A percentile compares a stretch with the other conserved stretches of the same genome.
Evolutionary conservation across 2,888 invertebrate species (phyloP).

Genomic region (Drosophila vallismaia): DNA sequence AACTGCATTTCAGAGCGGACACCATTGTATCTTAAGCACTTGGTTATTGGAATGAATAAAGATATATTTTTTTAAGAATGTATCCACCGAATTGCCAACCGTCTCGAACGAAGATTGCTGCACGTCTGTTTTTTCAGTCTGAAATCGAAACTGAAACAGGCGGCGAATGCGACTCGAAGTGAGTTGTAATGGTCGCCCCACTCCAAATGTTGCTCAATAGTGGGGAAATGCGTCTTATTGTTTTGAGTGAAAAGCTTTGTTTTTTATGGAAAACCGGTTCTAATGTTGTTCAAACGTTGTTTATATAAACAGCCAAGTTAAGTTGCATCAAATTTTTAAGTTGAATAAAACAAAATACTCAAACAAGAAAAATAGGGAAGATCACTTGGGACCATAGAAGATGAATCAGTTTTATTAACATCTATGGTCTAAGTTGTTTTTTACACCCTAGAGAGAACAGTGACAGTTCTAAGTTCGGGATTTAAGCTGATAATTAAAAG

Average conservation of each 20-base stretch:
- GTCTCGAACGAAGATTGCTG: slow-evolving; percentile 60
- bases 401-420: slow-evolving; percentile 49
- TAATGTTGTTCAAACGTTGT: slow-evolving; percentile 6
- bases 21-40: slow-evolving; percentile 48
- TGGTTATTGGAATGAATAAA: neutral
- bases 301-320: slow-evolving; percentile 1
- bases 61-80: neutral
- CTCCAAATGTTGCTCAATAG: neutral
- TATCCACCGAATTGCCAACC: slow-evolving; percentile 49
- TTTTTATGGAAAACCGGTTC: slow-evolving; percentile 29
- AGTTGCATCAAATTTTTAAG: slow-evolving; percentile 8
- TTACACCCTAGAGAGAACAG: slow-evolving; percentile 3
- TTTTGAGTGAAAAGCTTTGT: slow-evolving; percentile 46
- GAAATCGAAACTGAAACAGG: slow-evolving; percentile 4
- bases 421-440: slow-evolving; percentile 19
- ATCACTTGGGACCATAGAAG: neutral
- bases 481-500: slow-evolving; percentile 8
- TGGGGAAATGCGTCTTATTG: slow-evolving; percentile 3
- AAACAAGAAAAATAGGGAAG: neutral
- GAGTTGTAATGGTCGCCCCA: neutral
- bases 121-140: slow-evolving; percentile 59
- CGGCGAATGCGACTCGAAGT: slow-evolving; percentile 5
- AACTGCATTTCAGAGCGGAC: slow-evolving; percentile 64
- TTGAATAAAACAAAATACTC: neutral
- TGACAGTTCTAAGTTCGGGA: slow-evolving; percentile 21